Conservation (phyloP, 2,888 invertebrate species). For the Lithosia quadra region DNA sequence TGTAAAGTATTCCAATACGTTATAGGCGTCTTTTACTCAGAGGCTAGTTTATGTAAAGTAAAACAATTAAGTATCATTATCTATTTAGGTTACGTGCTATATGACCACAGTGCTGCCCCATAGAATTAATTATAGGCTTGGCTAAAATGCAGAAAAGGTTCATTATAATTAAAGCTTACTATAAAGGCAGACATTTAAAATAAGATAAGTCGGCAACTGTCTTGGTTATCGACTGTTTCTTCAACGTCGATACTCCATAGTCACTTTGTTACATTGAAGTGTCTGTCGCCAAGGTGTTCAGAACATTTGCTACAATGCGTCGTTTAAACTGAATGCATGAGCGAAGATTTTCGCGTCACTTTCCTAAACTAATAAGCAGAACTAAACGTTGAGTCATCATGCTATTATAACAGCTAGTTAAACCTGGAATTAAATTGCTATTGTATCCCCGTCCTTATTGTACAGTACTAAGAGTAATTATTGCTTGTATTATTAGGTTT, state of each 20-base stretch:
- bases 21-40: no score
- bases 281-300: slow-evolving; percentile 18
- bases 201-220: neutral
- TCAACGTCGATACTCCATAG: slow-evolving; percentile 10
- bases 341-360: slow-evolving; percentile 62
- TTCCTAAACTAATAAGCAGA: slow-evolving; percentile 67
- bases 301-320: slow-evolving; percentile 27
- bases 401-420: slow-evolving; percentile 48
- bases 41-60: no score
- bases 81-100: no score
- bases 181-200: neutral
- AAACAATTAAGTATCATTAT: no score
- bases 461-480: slow-evolving; percentile 26
- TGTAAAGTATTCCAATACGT: no score
- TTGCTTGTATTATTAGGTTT: slow-evolving; percentile 40
- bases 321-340: slow-evolving; percentile 45
- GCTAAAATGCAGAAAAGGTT: neutral
- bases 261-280: slow-evolving; percentile 31
- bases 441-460: slow-evolving; percentile 40
- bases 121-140: neutral
- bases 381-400: slow-evolving; percentile 62
- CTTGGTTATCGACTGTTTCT: neutral
- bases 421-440: slow-evolving; percentile 34
- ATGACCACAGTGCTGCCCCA: no score
- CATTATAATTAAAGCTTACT: neutral